Base-by-base conservation (phyloP, 2,797 vertebrate genomes). In the Helarctos malayanus region DNA sequence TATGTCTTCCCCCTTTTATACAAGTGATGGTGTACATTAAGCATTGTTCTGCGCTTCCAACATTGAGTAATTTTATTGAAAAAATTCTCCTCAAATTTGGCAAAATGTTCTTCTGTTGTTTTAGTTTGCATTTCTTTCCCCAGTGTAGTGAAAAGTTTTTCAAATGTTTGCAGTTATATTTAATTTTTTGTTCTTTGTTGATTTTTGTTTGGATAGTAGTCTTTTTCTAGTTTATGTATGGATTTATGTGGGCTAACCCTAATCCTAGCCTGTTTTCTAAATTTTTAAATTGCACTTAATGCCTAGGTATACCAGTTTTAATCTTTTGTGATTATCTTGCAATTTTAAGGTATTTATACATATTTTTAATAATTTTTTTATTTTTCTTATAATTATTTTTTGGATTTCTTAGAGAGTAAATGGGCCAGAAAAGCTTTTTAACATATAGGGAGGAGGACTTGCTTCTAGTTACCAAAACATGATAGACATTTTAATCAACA, bases 301-400 rank as follows among this genome's bases (percentile, higher is more conserved):
- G 38, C 38, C 38, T 59, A 19, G 57, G 11, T 18, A 54, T 89
- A 27, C 41, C 38, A 38, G 18, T 89, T 94, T 23, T 45, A 71
- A 84, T 93, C 41, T 88, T 91, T 75, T 18, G 8, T 92, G 29
- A 82, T 65, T 71, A 87, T 76, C 91, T 83, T 87, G 49, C 25
- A 52, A 0, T 41, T 88, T 91, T 52, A 65, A 80, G 63, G 27
- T 95, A 12, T 80, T 93, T 75, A 41, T 63, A 15, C 29, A 19
- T 73, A 47, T 27, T 79, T 89, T 38, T 57, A 87, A 69, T 59
- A 80, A 71, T 75, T 84, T 32, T 5, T 59, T 49, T 68, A 65
- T 49, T 79, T 97, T 96, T 89, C 4, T 27, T 89, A 65, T 82
- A 45, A 47, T 89, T 38, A 89, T 75, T 95, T 91, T 21, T 29